These are phyloP conservation scores for Thera obeliscata DNA, from an alignment of 2,888 invertebrate genomes.

Conservation along the genomic window DNA sequence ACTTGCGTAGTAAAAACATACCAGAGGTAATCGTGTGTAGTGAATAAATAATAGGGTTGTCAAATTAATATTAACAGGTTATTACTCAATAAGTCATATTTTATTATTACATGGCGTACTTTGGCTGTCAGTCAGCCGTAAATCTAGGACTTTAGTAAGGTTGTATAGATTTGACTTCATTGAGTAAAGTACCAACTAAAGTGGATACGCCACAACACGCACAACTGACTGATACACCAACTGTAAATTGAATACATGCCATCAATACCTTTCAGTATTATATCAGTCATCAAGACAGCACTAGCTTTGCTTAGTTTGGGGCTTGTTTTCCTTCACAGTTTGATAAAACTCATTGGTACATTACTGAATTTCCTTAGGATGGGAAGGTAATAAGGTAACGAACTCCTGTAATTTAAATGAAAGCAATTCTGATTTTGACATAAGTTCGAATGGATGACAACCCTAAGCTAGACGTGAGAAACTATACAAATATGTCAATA, in stretches of 20 bases:
- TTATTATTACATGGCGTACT: not conserved
- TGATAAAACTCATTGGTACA: no score
- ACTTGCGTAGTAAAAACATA: conserved; percentile 62
- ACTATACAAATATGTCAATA: conserved; percentile 84
- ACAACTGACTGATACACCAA: not conserved
- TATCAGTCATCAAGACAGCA: no score
- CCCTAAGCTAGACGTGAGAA: conserved; percentile 78
- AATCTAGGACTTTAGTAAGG: not conserved
- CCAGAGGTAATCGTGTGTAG: conserved; percentile 55
- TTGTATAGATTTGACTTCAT: not conserved
- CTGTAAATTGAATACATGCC: no score
- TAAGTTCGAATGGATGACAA: conserved; percentile 42
- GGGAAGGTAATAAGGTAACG: no score
- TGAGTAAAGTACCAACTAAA: not conserved
- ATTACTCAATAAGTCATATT: not conserved
- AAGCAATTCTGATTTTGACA: not conserved
- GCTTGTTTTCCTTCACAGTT: no score
- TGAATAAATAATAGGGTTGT: conserved; percentile 43
- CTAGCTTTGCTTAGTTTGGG: no score
- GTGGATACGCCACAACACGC: no score
- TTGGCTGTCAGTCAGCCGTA: conserved; percentile 1
- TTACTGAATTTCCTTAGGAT: no score
- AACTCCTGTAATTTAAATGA: not conserved
- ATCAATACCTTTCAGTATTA: no score
- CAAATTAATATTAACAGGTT: conserved; percentile 7